Evolutionary conservation across 2,888 invertebrate genomes (phyloP).

Genomic region (Anticlea derivata): DNA sequence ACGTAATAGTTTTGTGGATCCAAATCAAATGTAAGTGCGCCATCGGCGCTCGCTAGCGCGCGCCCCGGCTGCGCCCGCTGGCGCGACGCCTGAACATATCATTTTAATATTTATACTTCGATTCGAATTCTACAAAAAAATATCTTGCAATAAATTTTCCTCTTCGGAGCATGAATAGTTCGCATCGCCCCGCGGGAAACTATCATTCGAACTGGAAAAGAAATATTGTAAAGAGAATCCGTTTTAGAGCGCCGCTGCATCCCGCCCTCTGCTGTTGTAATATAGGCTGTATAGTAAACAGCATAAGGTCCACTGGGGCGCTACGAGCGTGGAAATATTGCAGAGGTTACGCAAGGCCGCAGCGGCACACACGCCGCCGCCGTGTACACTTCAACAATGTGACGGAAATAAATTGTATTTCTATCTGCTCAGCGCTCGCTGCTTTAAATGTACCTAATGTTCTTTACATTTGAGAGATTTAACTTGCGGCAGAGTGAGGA

Average conservation of each 20-base stretch:
- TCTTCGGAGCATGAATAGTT: slow-evolving; percentile 48
- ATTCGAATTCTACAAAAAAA: slow-evolving; percentile 47
- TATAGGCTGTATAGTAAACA: slow-evolving; percentile 9
- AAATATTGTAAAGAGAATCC: slow-evolving; percentile 57
- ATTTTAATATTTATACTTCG: slow-evolving; percentile 55
- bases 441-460: slow-evolving; percentile 21
- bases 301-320: slow-evolving; percentile 11
- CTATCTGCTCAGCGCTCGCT: slow-evolving; percentile 25
- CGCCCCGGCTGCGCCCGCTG: background rate
- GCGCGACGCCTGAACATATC: slow-evolving; percentile 30
- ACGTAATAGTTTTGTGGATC: slow-evolving; percentile 2
- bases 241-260: slow-evolving; percentile 41
- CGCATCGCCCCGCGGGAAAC: slow-evolving; percentile 49
- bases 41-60: background rate
- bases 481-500: background rate
- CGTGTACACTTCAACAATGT: slow-evolving; percentile 43
- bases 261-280: slow-evolving; percentile 4
- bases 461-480: slow-evolving; percentile 19
- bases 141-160: slow-evolving; percentile 45
- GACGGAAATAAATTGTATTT: slow-evolving; percentile 44
- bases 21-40: slow-evolving; percentile 1
- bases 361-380: slow-evolving; percentile 20
- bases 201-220: slow-evolving; percentile 56
- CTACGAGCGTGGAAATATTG: slow-evolving; percentile 11
- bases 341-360: slow-evolving; percentile 32